These are phyloP conservation scores for Pseudomyrmex pallidus DNA, from an alignment of 1,140 invertebrate species.

Conservation along the genomic window DNA sequence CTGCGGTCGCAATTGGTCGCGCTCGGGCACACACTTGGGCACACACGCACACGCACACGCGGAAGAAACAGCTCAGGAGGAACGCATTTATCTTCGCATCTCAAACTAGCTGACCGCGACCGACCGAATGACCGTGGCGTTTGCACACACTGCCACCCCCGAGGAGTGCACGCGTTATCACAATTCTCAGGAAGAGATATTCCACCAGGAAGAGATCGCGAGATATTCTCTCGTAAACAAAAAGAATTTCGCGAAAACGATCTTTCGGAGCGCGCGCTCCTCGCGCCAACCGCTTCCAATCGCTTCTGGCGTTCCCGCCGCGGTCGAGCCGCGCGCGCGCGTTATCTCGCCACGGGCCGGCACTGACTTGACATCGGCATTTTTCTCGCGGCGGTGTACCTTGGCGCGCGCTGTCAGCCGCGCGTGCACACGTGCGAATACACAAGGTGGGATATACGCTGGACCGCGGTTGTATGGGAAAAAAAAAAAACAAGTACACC, in stretches of 20 bases:
- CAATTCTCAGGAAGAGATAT: background rate
- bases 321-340: conserved; percentile 34
- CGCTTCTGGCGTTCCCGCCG: conserved; percentile 42
- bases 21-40: conserved; percentile 11
- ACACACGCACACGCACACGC: background rate
- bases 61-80: background rate
- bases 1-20: conserved; percentile 20
- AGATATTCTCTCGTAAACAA: background rate
- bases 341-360: conserved; percentile 31
- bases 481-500: no score
- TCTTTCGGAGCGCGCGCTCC: background rate
- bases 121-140: background rate
- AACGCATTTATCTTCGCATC: conserved; percentile 35
- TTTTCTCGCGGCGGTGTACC: conserved; percentile 65
- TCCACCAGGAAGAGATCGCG: background rate
- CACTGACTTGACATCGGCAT: conserved; percentile 71
- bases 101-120: no score
- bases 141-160: conserved; percentile 7
- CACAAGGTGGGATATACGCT: no score
- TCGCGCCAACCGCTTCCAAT: conserved; percentile 24
- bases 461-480: no score
- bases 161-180: background rate
- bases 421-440: conserved; percentile 10
- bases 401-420: background rate
- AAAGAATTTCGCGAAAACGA: background rate